Evolutionary conservation across 2,113 vertebrate genomes (phyloP).

Genomic region (Chunga burmeisteri): DNA sequence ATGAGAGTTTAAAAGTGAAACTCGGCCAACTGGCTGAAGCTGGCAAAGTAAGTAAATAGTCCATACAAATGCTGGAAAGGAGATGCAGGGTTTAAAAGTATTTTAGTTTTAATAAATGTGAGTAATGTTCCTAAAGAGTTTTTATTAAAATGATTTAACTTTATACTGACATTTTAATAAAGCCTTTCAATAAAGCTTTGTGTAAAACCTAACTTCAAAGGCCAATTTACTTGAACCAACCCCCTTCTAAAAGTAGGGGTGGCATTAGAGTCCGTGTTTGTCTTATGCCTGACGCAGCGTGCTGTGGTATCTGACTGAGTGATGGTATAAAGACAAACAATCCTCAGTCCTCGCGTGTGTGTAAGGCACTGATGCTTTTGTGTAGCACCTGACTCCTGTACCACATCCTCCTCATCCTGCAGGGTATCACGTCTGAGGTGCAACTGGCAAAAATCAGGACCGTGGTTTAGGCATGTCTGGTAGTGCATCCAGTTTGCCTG

Average conservation of each 20-base stretch:
- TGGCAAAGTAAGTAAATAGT: neutral
- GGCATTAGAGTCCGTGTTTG: neutral
- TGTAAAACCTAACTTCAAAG: conserved; percentile 35
- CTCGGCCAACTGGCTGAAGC: conserved; percentile 1
- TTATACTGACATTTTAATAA: neutral
- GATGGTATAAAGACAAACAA: neutral
- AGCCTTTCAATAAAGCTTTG: conserved; percentile 24
- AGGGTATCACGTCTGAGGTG: neutral
- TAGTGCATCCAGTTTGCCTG: neutral
- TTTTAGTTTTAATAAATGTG: neutral
- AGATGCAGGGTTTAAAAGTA: neutral
- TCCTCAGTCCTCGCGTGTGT: accelerated
- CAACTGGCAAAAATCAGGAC: neutral
- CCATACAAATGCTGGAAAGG: neutral
- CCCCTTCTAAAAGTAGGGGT: neutral
- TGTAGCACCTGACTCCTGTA: too few relatives aligned
- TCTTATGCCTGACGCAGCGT: neutral
- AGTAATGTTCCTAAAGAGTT: neutral
- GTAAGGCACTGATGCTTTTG: neutral
- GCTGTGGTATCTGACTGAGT: neutral
- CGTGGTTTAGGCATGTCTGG: neutral
- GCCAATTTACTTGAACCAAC: neutral
- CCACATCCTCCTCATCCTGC: neutral
- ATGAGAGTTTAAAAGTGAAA: conserved; percentile 1
- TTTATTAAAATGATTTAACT: neutral